Evolutionary conservation across 2,113 vertebrate species (phyloP).

Genomic region (Ancistrus triradiatus): DNA sequence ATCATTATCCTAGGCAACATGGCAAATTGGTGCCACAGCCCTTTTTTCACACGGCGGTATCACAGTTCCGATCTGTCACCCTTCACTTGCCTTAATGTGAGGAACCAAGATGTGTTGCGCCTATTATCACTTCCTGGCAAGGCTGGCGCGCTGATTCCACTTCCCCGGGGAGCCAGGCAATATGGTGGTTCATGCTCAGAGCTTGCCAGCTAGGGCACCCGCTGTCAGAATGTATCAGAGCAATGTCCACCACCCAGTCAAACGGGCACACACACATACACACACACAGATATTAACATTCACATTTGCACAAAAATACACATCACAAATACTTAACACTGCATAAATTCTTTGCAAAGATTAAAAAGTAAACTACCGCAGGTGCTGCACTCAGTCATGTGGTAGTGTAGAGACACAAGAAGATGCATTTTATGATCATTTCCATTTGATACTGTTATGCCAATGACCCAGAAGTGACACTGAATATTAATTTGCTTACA

Average conservation of each 20-base stretch:
- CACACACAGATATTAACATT: constrained; percentile 2
- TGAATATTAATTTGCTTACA: no score
- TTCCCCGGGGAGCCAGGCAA: constrained; percentile 71
- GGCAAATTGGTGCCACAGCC: constrained; percentile 58
- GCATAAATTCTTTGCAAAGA: no score
- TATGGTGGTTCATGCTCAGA: constrained; percentile 73
- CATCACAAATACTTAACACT: background rate
- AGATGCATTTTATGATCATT: no score
- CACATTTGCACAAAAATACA: background rate
- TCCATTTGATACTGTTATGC: no score
- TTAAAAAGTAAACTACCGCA: no score
- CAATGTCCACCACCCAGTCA: constrained; percentile 48
- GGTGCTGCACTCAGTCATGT: no score
- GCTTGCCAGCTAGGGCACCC: constrained; percentile 64
- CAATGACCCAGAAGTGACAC: no score
- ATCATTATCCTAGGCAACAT: constrained; percentile 58
- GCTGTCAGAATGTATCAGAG: constrained; percentile 77
- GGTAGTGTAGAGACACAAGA: no score
- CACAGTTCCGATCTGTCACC: constrained; percentile 81
- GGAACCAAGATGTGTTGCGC: constrained; percentile 84
- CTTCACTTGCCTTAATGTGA: constrained; percentile 78
- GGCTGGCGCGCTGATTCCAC: constrained; percentile 74
- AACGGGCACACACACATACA: constrained; percentile 39
- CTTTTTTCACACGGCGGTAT: constrained; percentile 70
- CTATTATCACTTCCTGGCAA: constrained; percentile 81